phyloP scores from a whole-genome alignment of 30 jellyfish, hydroid and myxozoan genomes.

The Hydra vulgaris region DNA sequence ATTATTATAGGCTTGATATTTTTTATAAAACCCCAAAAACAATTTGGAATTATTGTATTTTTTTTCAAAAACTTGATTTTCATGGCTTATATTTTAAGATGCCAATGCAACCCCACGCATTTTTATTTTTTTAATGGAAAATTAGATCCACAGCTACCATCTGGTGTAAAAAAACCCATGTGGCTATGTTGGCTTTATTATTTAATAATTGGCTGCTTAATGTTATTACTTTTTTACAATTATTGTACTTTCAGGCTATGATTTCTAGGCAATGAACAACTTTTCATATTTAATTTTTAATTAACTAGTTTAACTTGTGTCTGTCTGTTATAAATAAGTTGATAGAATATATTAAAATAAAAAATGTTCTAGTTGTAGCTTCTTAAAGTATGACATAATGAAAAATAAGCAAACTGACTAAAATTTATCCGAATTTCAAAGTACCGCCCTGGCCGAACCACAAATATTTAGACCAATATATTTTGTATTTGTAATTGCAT shows the following conservation, averaged over 20 bases:
- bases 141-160: neutral
- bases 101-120: neutral
- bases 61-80: neutral
- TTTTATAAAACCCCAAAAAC: too few species aligned
- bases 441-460: neutral
- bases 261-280: neutral
- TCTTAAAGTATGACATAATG: too few species aligned
- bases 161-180: neutral
- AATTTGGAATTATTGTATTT: too few species aligned
- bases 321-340: neutral
- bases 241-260: neutral
- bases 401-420: neutral
- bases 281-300: too few species aligned
- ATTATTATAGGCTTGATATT: too few species aligned
- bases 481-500: neutral
- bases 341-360: too few species aligned
- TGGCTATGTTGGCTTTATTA: neutral
- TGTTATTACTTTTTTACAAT: neutral
- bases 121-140: neutral
- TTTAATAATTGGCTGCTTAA: neutral
- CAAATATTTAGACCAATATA: neutral
- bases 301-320: neutral
- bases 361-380: neutral
- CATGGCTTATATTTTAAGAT: neutral
- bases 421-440: neutral